phyloP scores from a whole-genome alignment of 2,888 invertebrate genomes.

The Cinara cedri region DNA sequence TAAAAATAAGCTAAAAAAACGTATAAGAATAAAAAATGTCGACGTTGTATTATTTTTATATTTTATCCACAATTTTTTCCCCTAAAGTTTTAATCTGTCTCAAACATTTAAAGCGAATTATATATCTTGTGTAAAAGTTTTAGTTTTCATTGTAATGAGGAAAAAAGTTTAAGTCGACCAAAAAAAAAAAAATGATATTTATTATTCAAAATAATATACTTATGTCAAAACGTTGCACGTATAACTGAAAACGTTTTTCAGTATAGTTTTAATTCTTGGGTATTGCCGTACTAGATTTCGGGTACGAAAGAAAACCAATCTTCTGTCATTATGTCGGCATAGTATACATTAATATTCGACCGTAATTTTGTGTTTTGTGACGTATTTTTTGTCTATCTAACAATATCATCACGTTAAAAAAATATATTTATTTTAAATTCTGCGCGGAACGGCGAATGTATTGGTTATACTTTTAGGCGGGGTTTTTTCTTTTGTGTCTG shows the following conservation, averaged over 20 bases:
- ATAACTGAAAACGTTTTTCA: not conserved
- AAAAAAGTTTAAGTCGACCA: too few relatives aligned
- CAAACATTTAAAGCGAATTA: slow-evolving; percentile 30
- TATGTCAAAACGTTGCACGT: not conserved
- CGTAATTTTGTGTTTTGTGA: not conserved
- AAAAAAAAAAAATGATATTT: slow-evolving; percentile 2
- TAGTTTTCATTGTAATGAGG: not conserved
- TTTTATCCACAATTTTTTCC: slow-evolving; percentile 6
- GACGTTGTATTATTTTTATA: not conserved
- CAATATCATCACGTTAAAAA: too few relatives aligned
- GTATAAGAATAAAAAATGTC: not conserved
- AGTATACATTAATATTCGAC: too few relatives aligned
- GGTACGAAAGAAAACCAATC: too few relatives aligned
- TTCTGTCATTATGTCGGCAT: too few relatives aligned
- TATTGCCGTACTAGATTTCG: not conserved
- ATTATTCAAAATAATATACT: slow-evolving; percentile 1
- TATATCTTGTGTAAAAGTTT: not conserved
- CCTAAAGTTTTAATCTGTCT: not conserved
- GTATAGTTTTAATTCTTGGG: not conserved
- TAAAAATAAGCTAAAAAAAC: not conserved
- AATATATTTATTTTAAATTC: too few relatives aligned
- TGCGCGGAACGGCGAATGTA: too few relatives aligned
- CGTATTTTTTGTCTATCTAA: too few relatives aligned
- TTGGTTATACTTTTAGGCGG: too few relatives aligned
- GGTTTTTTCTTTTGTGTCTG: too few relatives aligned